phyloP scores from a whole-genome alignment of 1,140 invertebrate genomes.

The Drosophila bipectinata region DNA sequence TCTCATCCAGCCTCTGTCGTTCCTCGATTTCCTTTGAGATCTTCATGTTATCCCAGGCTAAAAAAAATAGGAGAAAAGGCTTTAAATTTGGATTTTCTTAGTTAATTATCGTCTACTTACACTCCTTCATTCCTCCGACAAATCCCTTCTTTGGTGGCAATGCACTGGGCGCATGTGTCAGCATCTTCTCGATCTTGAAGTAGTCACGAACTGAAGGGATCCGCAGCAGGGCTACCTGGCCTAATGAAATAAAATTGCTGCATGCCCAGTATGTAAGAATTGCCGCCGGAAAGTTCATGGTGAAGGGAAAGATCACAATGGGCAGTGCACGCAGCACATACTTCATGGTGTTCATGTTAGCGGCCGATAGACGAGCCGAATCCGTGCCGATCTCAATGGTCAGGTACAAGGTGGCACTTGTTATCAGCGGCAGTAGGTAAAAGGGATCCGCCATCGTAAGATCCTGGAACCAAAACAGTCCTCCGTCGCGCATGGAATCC shows the following conservation, averaged over 20 bases:
- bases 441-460: constrained; percentile 95
- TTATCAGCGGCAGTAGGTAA: constrained; percentile 94
- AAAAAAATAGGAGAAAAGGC: constrained; percentile 1
- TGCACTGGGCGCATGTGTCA: constrained; percentile 86
- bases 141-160: constrained; percentile 90
- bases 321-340: constrained; percentile 91
- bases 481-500: constrained; percentile 94
- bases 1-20: constrained; percentile 89
- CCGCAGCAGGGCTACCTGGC: constrained; percentile 90
- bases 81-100: not conserved
- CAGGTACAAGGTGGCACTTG: constrained; percentile 90
- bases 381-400: constrained; percentile 95
- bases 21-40: constrained; percentile 91
- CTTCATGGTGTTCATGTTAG: constrained; percentile 89
- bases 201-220: constrained; percentile 89
- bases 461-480: constrained; percentile 96
- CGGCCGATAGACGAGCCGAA: constrained; percentile 86
- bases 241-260: constrained; percentile 94
- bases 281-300: constrained; percentile 94
- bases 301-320: constrained; percentile 93
- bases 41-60: constrained; percentile 94
- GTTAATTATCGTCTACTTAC: constrained; percentile 85
- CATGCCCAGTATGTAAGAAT: constrained; percentile 96
- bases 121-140: constrained; percentile 91
- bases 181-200: constrained; percentile 90